Evolutionary conservation across 2,113 vertebrate genomes (phyloP), one percentile per base, ranked within the genome.

Genomic region (Pachycephala philippinensis): DNA sequence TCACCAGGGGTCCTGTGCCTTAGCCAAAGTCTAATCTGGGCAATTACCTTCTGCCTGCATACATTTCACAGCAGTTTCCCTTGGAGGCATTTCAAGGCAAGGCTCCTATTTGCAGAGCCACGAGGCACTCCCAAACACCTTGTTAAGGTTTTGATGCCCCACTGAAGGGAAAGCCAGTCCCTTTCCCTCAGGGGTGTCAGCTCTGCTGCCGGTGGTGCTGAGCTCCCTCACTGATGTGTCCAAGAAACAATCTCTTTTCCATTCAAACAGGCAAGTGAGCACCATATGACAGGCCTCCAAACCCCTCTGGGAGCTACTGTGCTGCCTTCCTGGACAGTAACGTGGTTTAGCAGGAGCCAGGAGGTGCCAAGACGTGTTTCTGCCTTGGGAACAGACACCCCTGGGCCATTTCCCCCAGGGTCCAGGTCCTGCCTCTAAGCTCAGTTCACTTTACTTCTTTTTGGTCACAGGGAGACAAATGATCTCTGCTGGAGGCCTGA

Each of bases 141-240:
- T 18, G 52, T 68, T 56, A 70, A 56, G 4, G 61, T 52, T 49
- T 39, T 65, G 74, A 20, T 76, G 57, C 4, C 26, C 22, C 0
- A 1, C 42, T 76, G 87, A 61, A 72, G 31, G 70, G 13, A 71
- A 84, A 44, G n/a, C 12, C 69, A 75, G 35, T 13, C 10, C 22
- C 13, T 4, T 61, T 86, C 39, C 21, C 37, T 52, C 35, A 0
- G 0, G 27, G 31, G 15, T 52, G n/a, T 49, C 71, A 57, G 42
- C 77, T n/a, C 49, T 82, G 66, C 53, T 76, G 56, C n/a, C 0
- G 0, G 13, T 3, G 1, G 12, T 3, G 9, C 70, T 9, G 13
- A 64, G 40, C 56, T 90, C 23, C 30, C n/a, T 66, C 68, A 6
- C 0, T 1, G 40, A 13, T 10, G 17, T 57, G 68, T 70, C 72